phyloP scores from a whole-genome alignment of 2,888 invertebrate genomes.

The Noctuana brunneofusca region DNA sequence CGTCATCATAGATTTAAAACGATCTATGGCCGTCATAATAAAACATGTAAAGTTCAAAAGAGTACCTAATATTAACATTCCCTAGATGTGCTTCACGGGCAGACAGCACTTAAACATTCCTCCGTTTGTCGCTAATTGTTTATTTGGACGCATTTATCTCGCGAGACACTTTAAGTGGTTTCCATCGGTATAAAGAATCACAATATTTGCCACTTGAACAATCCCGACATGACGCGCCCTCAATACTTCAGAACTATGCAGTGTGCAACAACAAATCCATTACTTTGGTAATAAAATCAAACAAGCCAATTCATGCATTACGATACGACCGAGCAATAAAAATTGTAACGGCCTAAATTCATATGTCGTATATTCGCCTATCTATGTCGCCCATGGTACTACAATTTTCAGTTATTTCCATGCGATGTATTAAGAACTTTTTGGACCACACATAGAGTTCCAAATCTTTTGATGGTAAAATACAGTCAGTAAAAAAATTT shows the following conservation, averaged over 20 bases:
- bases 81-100: slow-evolving; percentile 24
- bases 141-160: slow-evolving; percentile 44
- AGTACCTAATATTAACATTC: slow-evolving; percentile 21
- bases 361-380: slow-evolving; percentile 16
- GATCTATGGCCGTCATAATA: too few species aligned
- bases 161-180: slow-evolving; percentile 45
- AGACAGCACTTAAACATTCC: slow-evolving; percentile 34
- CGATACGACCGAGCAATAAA: slow-evolving; percentile 25
- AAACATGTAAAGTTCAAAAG: slow-evolving; percentile 13
- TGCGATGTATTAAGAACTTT: slow-evolving; percentile 2
- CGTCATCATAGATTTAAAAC: too few species aligned
- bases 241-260: slow-evolving; percentile 39
- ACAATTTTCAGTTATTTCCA: slow-evolving; percentile 6
- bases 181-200: slow-evolving; percentile 41
- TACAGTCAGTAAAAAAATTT: slow-evolving; percentile 15
- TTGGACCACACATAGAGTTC: neutral
- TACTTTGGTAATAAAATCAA: slow-evolving; percentile 25
- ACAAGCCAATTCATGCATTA: slow-evolving; percentile 28
- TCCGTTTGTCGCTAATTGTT: slow-evolving; percentile 41
- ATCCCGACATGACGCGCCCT: slow-evolving; percentile 34
- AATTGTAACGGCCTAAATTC: slow-evolving; percentile 22
- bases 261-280: slow-evolving; percentile 19
- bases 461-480: neutral
- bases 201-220: slow-evolving; percentile 45
- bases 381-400: slow-evolving; percentile 19